These are phyloP conservation scores for Nothobranchius furzeri DNA, from an alignment of 2,113 vertebrate species.

Conservation along the genomic window DNA sequence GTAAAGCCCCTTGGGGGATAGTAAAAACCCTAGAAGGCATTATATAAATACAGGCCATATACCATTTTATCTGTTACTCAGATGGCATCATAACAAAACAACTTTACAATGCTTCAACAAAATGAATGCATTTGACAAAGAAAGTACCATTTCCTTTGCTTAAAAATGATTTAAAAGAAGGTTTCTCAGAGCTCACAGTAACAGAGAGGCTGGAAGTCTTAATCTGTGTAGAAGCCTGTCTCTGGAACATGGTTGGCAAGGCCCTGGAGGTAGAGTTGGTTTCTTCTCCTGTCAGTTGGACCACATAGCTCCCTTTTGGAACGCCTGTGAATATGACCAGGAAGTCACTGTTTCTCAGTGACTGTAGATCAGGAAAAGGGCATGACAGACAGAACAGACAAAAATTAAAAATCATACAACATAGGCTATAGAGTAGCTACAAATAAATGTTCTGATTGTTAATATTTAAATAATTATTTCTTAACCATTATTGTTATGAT, in stretches of 20 bases:
- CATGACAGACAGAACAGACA: no score
- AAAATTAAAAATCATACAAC: no score
- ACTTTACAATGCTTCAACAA: no score
- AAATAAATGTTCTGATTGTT: no score
- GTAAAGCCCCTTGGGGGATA: no score
- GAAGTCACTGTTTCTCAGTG: constrained; percentile 34
- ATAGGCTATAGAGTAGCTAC: neutral
- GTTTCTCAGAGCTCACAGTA: constrained; percentile 50
- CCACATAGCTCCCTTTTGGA: constrained; percentile 59
- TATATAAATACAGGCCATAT: no score
- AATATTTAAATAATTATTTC: no score
- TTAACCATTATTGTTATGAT: no score
- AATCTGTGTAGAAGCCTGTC: constrained; percentile 70
- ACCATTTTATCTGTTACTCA: no score
- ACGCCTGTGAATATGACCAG: constrained; percentile 59
- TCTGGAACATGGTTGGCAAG: constrained; percentile 50
- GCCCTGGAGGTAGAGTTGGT: constrained; percentile 30
- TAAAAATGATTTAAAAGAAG: neutral
- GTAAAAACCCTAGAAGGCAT: no score
- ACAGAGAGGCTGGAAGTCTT: constrained; percentile 63
- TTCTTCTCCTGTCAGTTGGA: constrained; percentile 63
- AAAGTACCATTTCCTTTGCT: neutral
- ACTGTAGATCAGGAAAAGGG: constrained; percentile 20
- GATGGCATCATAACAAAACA: no score
- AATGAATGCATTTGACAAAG: neutral